Conservation (phyloP, 2,888 invertebrate species). For the Fragum whitleyi region DNA sequence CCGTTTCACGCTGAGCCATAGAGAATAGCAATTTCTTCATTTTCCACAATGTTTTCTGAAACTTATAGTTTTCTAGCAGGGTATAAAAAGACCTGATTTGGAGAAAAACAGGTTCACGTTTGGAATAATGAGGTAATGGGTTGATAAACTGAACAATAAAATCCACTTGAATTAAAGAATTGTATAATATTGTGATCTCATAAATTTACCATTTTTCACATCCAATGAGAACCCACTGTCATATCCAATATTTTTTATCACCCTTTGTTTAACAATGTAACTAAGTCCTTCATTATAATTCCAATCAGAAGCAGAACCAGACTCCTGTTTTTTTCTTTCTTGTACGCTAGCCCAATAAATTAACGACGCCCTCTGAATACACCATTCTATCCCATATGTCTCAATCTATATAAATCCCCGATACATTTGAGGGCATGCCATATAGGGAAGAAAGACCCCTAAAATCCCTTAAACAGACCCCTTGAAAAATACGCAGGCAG, state of each 20-base stretch:
- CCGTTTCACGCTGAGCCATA: no score
- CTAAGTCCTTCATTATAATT: constrained; percentile 23
- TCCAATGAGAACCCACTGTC: constrained; percentile 9
- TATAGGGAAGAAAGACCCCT: background rate
- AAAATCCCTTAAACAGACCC: constrained; percentile 23
- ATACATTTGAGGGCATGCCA: constrained; percentile 21
- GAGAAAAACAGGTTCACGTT: no score
- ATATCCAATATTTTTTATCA: constrained; percentile 20
- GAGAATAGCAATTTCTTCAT: constrained; percentile 2
- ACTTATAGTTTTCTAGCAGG: no score
- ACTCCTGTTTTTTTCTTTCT: constrained; percentile 21
- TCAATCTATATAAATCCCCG: constrained; percentile 41
- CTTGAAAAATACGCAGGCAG: constrained; percentile 48
- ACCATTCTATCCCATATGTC: constrained; percentile 26
- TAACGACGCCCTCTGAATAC: constrained; percentile 21
- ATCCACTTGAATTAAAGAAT: no score
- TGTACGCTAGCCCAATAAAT: constrained; percentile 6
- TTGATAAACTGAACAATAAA: background rate
- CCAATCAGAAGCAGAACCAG: background rate
- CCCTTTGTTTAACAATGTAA: constrained; percentile 25
- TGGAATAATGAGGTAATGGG: no score
- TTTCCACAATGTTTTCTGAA: background rate
- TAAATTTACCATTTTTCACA: constrained; percentile 30
- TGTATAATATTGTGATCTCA: background rate
- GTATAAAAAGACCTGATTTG: no score